phyloP scores from a whole-genome alignment of 2,797 vertebrate genomes.

The Paguma larvata region DNA sequence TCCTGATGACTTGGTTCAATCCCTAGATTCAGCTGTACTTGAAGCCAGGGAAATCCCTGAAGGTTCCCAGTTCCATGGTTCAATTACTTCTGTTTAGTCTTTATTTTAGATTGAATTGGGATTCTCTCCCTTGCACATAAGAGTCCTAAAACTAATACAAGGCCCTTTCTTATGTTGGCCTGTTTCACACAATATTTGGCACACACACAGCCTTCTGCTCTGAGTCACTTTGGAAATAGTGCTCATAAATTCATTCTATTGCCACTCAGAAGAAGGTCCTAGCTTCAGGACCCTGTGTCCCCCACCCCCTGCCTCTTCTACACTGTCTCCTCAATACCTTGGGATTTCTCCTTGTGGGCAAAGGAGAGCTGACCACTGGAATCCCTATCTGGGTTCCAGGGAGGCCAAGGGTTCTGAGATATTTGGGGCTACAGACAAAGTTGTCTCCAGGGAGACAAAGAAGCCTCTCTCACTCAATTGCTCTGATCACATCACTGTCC shows the following conservation, averaged over 20 bases:
- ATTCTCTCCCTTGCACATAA: background rate
- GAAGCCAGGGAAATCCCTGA: background rate
- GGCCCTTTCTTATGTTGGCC: background rate
- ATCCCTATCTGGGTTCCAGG: background rate
- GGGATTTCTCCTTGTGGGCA: background rate
- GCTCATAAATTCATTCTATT: background rate
- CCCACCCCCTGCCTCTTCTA: background rate
- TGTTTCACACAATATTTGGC: background rate
- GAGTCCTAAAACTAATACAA: background rate
- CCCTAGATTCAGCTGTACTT: background rate
- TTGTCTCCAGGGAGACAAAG: background rate
- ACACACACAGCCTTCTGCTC: background rate
- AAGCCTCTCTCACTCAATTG: background rate
- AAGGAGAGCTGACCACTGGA: background rate
- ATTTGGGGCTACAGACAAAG: background rate
- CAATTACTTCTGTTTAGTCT: background rate
- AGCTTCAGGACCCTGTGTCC: background rate
- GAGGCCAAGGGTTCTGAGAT: background rate
- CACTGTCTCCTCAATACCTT: background rate
- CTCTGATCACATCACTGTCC: background rate
- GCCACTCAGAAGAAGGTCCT: background rate
- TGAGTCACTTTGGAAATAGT: background rate
- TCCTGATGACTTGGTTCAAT: conserved; percentile 4
- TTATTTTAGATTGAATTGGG: background rate
- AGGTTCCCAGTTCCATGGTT: background rate